Base-by-base conservation (phyloP, 1,140 invertebrate species). In the Arion vulgaris region DNA sequence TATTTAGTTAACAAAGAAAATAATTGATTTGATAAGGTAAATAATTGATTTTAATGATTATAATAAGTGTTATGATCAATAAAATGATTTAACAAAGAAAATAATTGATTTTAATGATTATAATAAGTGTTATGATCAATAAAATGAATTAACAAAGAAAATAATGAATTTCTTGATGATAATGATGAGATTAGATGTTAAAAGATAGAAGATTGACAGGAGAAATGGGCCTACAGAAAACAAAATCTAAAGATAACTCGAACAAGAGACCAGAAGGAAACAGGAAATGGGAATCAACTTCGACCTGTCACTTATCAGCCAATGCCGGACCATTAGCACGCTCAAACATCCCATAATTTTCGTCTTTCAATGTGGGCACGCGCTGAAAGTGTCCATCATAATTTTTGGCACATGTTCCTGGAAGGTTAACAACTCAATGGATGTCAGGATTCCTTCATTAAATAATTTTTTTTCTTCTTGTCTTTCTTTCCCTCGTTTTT, bases 291-390 rank as follows among this genome's bases (percentile, higher is more conserved):
- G 39, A 49, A 66, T 28, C 17, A 57, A 34, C 26, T 62, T 66
- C 32, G 23, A 36, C 57, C n/a, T 66, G 34, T 62, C 57, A 57
- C 38, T 62, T 36, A 26, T 66, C 51, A 39, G 38, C 51, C 39
- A 39, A 57, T 66, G 28, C 36, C 19, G 17, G 28, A 9, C 39
- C 76, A 66, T 66, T 41, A 49, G 39, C 53, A 11, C 53, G n/a
- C 76, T 49, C 71, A 41, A 73, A 49, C 38, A 41, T 73, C 41
- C 34, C 41, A 39, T 39, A 39, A 73, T 73, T 49, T 73, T 23
- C 38, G 4, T 39, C 71, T 73, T 73, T 34, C 41, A 26, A 26
- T 73, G 38, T 13, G 38, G 23, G 23, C 41, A 39, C 38, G 23
- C 36, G 5, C 41, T 49, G 38, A 15, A 41, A 23, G 23, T 73